Conservation (phyloP, 1,140 invertebrate genomes). For the Drosophila willistoni region DNA sequence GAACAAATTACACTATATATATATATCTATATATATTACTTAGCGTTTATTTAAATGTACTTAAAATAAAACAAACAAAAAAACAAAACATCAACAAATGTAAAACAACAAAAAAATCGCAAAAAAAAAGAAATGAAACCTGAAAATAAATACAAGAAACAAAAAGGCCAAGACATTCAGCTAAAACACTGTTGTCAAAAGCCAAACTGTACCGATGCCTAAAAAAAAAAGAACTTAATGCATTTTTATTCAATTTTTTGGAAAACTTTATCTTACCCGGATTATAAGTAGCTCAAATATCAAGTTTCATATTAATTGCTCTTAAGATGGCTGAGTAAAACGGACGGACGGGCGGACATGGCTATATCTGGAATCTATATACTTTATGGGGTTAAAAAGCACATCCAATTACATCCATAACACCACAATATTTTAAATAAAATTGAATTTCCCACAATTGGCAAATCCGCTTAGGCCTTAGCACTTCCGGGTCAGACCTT, state of each 20-base stretch:
- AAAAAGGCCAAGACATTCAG: not conserved
- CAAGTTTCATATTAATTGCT: too few relatives aligned
- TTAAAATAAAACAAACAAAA: not conserved
- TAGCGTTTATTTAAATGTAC: constrained; percentile 10
- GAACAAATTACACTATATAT: constrained; percentile 4
- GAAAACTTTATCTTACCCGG: too few relatives aligned
- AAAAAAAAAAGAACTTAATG: not conserved
- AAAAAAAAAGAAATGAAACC: not conserved
- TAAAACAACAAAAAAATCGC: constrained; percentile 1
- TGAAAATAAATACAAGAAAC: constrained; percentile 9
- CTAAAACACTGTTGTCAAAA: not conserved
- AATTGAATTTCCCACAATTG: too few relatives aligned
- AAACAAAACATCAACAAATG: not conserved
- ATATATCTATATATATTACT: not conserved
- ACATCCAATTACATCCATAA: too few relatives aligned
- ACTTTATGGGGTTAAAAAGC: too few relatives aligned
- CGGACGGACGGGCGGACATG: too few relatives aligned
- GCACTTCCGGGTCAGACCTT: too few relatives aligned
- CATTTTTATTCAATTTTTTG: not conserved
- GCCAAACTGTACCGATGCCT: constrained; percentile 6
- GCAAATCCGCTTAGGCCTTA: too few relatives aligned
- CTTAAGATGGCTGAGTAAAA: too few relatives aligned
- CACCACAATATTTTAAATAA: too few relatives aligned
- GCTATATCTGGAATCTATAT: too few relatives aligned
- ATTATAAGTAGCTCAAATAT: too few relatives aligned